Evolutionary conservation across 2,888 invertebrate genomes (phyloP), one percentile per base, ranked within the genome.

Genomic region (Torymus aiolomorphi): DNA sequence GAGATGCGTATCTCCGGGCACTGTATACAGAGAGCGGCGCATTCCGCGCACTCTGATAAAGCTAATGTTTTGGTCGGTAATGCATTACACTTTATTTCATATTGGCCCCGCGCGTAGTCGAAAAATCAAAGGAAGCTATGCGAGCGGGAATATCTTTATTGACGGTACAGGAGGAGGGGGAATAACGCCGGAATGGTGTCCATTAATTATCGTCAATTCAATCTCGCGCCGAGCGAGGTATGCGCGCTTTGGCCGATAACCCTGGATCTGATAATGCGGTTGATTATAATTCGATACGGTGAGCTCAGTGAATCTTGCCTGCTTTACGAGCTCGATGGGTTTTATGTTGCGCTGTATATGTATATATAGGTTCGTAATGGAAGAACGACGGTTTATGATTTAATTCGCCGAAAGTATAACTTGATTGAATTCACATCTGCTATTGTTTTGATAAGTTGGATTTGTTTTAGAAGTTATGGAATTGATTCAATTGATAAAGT

Each of bases 51-150:
- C 57, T 56, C 81, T 82, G 83, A 84, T 84, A 84, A 84, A 84
- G 81, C 82, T 85, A 84, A 86, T 84, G 82, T 82, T 83, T 84
- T 85, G 83, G 81, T 80, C 79, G 76, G 80, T 82, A 84, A 84
- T 83, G 82, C 82, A 73, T 83, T 82, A 82, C 73, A 81, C 49
- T 84, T 85, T 85, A 85, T 85, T 86, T 80, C 80, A 42, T 82
- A 78, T 83, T 77, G 69, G n/a, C 42, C 8, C 5, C 42, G 42
- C 8, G 42, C 8, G 8, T 42, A 42, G 8, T 42, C 42, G 42
- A 42, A 42, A 42, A 42, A 42, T 42, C 8, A 8, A 42, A 8
- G 42, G 42, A 8, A 42, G 42, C 31, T 8, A 42, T 42, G 42
- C 42, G 42, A 42, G 20, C 20, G 4, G 42, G 42, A 42, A 42